Percentiles rank a stretch among this genome's conserved stretches.
These are phyloP conservation scores for Trileptium ribeirensis DNA, from an alignment of 2,888 invertebrate species.

Conservation along the genomic window DNA sequence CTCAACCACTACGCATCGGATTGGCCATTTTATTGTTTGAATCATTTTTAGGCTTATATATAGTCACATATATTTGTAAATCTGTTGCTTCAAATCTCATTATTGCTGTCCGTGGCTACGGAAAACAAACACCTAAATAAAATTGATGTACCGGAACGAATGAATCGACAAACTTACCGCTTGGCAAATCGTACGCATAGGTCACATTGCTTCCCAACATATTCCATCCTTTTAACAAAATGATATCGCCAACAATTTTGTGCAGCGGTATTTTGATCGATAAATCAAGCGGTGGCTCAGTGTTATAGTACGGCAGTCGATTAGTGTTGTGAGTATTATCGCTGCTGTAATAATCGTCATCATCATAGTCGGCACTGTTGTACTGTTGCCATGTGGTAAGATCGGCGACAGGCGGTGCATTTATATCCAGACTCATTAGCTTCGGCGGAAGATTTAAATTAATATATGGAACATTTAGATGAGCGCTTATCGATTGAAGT, in stretches of 20 bases:
- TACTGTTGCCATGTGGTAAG: too few species aligned
- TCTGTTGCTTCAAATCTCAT: too few species aligned
- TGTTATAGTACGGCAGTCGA: neutral
- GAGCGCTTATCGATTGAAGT: neutral
- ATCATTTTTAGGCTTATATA: too few species aligned
- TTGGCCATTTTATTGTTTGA: too few species aligned
- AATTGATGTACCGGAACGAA: too few species aligned
- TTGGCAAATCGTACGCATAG: neutral
- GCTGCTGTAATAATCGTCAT: neutral
- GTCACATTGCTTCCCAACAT: neutral
- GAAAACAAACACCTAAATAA: too few species aligned
- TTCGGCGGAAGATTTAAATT: neutral
- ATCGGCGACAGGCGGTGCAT: neutral
- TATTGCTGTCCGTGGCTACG: too few species aligned
- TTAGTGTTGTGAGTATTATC: too few species aligned
- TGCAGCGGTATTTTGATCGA: neutral
- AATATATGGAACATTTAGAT: neutral
- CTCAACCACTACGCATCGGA: too few species aligned
- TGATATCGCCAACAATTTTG: neutral
- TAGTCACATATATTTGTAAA: too few species aligned
- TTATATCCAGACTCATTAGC: neutral
- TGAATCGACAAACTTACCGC: neutral
- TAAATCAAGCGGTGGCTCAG: neutral
- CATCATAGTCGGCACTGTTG: too few species aligned
- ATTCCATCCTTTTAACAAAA: neutral